Base-by-base conservation (phyloP, 2,888 invertebrate genomes). In the Drosophila falleni region DNA sequence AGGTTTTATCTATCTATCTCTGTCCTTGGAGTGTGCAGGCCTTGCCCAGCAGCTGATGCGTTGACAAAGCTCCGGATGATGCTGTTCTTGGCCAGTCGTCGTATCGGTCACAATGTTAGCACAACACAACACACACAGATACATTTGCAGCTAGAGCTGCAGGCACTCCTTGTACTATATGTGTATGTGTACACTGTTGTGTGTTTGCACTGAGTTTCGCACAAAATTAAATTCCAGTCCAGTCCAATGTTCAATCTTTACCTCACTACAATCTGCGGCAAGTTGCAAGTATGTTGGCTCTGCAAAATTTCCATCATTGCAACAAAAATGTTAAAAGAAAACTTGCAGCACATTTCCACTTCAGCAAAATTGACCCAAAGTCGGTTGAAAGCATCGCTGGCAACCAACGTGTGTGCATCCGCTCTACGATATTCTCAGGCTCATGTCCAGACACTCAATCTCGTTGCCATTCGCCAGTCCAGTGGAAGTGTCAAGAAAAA, bases 191-290 rank as follows among this genome's bases (percentile, higher is more conserved):
- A 41, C 49, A 65, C 33, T 62, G 71, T 46, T 58, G 53, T 74
- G 66, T 56, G 33, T 79, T 76, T 76, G 77, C 76, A 68, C 68
- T 65, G 73, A 76, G 85, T 67, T 82, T 86, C 70, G 72, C 70
- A 80, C 87, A 80, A 85, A 86, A 87, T 85, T 82, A 87, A 87
- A 85, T 85, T 87, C 85, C 74, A 72, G 71, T 74, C 61, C 50
- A 65, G n/a, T 35, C 64, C 74, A 70, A 70, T 76, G 74, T 71
- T 64, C 74, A 74, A 76, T 81, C 69, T 68, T 70, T 65, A 71
- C 69, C 74, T 64, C 66, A 16, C 55, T 59, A 58, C 72, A 68
- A 73, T 54, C 60, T 72, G 72, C 44, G 58, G 58, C 58, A 44
- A 55, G 54, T 50, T 61, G 74, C 47, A 59, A 55, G 65, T 55